Percentiles rank a stretch among this genome's conserved stretches.
Conservation (phyloP, 2,113 vertebrate genomes). For the Lota lota region DNA sequence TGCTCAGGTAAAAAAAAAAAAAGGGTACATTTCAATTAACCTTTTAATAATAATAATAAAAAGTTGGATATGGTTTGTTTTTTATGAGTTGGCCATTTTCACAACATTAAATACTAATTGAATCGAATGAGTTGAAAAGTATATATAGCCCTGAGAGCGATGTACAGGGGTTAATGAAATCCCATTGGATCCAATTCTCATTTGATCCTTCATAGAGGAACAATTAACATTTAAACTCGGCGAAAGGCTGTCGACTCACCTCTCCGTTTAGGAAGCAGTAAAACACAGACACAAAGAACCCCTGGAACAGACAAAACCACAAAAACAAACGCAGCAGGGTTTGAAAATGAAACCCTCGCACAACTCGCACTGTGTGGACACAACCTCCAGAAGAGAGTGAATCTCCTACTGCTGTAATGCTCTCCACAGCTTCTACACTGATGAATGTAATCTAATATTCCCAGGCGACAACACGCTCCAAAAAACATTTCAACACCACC, state of each 20-base stretch:
- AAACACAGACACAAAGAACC: slow-evolving; percentile 98
- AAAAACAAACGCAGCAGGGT: slow-evolving; percentile 8
- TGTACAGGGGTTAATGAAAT: background rate
- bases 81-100: too few relatives aligned
- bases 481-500: too few relatives aligned
- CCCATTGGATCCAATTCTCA: background rate
- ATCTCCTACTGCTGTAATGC: too few relatives aligned
- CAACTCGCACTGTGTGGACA: background rate
- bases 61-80: too few relatives aligned
- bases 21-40: too few relatives aligned
- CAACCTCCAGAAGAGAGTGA: background rate
- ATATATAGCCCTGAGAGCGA: background rate
- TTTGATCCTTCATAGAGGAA: slow-evolving; percentile 13
- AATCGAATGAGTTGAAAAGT: background rate
- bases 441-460: too few relatives aligned
- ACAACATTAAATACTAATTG: too few relatives aligned
- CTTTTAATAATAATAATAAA: too few relatives aligned
- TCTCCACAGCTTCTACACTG: too few relatives aligned
- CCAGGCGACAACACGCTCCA: too few relatives aligned
- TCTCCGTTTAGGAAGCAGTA: slow-evolving; percentile 99
- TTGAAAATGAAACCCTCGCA: too few relatives aligned
- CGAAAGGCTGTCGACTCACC: slow-evolving; percentile 73
- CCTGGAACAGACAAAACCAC: slow-evolving; percentile 71
- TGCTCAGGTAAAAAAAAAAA: too few relatives aligned
- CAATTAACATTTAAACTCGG: slow-evolving; percentile 6